Percentiles rank a stretch among this genome's conserved stretches.
Evolutionary conservation across 1,140 invertebrate species (phyloP).

Genomic region (Hycleus phaleratus): DNA sequence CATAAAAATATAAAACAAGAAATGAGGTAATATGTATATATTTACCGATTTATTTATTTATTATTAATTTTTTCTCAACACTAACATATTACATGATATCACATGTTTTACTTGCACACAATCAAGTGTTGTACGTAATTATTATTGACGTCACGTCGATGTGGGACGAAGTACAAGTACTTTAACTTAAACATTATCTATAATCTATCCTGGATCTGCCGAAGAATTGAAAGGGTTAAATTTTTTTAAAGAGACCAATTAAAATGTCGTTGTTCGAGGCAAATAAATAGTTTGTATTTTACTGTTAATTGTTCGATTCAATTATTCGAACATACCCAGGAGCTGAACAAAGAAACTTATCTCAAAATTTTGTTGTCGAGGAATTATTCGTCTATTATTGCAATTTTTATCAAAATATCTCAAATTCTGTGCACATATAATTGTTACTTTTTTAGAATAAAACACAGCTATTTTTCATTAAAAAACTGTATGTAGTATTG

Average conservation of each 20-base stretch:
- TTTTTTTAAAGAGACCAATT: too few relatives aligned
- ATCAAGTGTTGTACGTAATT: conserved; percentile 42
- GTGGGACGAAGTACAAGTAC: conserved; percentile 39
- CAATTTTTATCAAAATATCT: conserved; percentile 41
- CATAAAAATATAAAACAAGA: conserved; percentile 40
- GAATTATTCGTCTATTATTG: conserved; percentile 29
- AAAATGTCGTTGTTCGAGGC: too few relatives aligned
- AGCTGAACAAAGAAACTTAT: too few relatives aligned
- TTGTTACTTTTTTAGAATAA: conserved; percentile 38
- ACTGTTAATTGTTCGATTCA: not conserved
- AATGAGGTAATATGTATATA: conserved; percentile 41
- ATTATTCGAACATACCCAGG: not conserved
- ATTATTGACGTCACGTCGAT: conserved; percentile 43
- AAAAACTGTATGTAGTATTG: conserved; percentile 37
- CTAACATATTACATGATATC: conserved; percentile 45
- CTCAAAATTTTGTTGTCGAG: not conserved
- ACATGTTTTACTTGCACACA: conserved; percentile 43
- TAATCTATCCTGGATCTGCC: conserved; percentile 9
- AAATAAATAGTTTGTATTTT: too few relatives aligned
- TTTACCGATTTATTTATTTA: conserved; percentile 42
- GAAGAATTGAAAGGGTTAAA: not conserved
- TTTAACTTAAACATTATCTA: conserved; percentile 15
- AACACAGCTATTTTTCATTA: conserved; percentile 37
- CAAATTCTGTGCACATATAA: conserved; percentile 37
- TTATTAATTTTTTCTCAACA: conserved; percentile 22